Evolutionary conservation across 2,888 invertebrate genomes (phyloP), one percentile per base, ranked within the genome.

Genomic region (Melangyna quadrimaculata): DNA sequence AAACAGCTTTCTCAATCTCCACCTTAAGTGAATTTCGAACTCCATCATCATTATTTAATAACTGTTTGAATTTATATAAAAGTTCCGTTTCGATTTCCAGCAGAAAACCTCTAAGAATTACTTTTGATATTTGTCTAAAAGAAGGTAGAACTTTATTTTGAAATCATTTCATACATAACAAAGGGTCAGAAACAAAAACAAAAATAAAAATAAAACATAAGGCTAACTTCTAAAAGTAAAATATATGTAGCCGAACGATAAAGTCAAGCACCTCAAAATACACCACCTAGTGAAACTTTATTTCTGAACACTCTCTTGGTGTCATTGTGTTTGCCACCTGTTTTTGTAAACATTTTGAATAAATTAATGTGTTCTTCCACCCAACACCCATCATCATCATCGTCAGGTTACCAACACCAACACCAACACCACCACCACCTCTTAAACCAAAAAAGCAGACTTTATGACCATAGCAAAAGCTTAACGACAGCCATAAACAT

Each of bases 401-500:
- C 32, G 9, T 48, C n/a, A n/a, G n/a, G n/a, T n/a, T n/a, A n/a
- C n/a, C n/a, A n/a, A n/a, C n/a, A n/a, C n/a, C n/a, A n/a, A n/a
- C n/a, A n/a, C n/a, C n/a, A n/a, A n/a, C n/a, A n/a, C 32, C 32
- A 29, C 9, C 19, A 40, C 24, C 12, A 19, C 12, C 24, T 24
- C 27, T 29, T 12, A 10, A 48, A 37, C 29, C 35, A 29, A 40
- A 45, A 65, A 45, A 45, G 14, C 32, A 65, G 35, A 71, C 70
- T 78, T 78, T 70, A 78, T 70, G 65, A 43, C 83, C 74, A 72
- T n/a, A 78, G 48, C 63, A 67, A 67, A n/a, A 70, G 80, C 70
- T 73, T 72, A 81, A 81, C 73, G 86, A 78, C 70, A 78, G 63
- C 63, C 81, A 86, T 81, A 86, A 86, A 81, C 81, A 78, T 81